Percentiles rank a stretch among this genome's conserved stretches.
phyloP scores from a whole-genome alignment of 2,888 invertebrate species.

The Pristionchus japonicus region DNA sequence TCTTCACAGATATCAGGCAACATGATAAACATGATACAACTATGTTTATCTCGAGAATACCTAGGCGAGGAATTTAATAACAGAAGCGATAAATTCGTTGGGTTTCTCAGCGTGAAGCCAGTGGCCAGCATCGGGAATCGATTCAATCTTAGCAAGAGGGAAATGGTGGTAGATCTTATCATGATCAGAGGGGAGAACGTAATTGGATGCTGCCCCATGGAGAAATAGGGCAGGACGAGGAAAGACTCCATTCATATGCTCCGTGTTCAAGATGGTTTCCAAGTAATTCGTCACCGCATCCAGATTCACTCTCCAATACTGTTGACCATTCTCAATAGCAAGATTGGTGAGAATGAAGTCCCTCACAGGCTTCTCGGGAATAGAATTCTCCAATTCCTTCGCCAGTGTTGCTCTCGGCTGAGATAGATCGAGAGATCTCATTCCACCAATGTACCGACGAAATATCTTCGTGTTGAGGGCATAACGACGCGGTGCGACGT shows the following conservation, averaged over 20 bases:
- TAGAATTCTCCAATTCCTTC: neutral
- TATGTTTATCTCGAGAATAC: slow-evolving; percentile 74
- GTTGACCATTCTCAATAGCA: slow-evolving; percentile 81
- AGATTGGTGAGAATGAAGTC: slow-evolving; percentile 89
- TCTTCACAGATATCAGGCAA: neutral
- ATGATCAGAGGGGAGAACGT: slow-evolving; percentile 52
- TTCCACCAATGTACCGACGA: slow-evolving; percentile 40
- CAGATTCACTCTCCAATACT: slow-evolving; percentile 87
- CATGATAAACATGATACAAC: neutral
- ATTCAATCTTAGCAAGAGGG: slow-evolving; percentile 82
- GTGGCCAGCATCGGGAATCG: slow-evolving; percentile 87
- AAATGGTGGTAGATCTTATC: slow-evolving; percentile 83
- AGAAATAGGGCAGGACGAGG: slow-evolving; percentile 86
- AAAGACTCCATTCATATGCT: slow-evolving; percentile 75
- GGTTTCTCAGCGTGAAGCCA: slow-evolving; percentile 94
- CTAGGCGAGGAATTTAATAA: slow-evolving; percentile 79
- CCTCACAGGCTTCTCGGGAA: slow-evolving; percentile 80
- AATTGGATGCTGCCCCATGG: slow-evolving; percentile 76
- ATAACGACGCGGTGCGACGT: slow-evolving; percentile 43
- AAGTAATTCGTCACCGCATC: slow-evolving; percentile 82
- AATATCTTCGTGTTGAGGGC: neutral
- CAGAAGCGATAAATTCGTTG: slow-evolving; percentile 82
- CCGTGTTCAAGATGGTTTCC: slow-evolving; percentile 81
- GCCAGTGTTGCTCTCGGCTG: neutral
- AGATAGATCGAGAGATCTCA: slow-evolving; percentile 24